phyloP scores from a whole-genome alignment of 2,797 vertebrate species.

The Mus caroli region DNA sequence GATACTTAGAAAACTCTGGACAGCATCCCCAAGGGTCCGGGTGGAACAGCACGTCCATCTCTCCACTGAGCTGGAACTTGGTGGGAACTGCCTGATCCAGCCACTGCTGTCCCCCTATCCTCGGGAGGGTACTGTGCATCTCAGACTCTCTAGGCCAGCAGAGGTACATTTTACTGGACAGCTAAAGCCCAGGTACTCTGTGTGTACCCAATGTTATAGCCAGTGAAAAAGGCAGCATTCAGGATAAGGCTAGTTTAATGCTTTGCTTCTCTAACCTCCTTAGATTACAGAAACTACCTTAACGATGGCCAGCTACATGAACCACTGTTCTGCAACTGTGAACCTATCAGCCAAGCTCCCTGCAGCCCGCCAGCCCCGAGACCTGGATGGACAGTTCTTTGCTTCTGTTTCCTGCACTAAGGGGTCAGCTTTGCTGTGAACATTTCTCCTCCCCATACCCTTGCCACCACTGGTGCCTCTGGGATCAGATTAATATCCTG shows the following conservation, averaged over 20 bases:
- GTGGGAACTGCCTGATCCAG: neutral
- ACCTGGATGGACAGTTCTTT: conserved; percentile 91
- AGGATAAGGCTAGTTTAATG: neutral
- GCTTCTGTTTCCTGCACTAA: conserved; percentile 92
- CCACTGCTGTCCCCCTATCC: neutral
- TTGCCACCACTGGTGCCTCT: conserved; percentile 58
- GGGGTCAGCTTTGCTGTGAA: conserved; percentile 94
- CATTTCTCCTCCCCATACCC: neutral
- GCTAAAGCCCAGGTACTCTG: neutral
- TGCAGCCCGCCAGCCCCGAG: conserved; percentile 88
- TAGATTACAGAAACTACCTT: conserved; percentile 96
- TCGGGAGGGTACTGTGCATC: neutral
- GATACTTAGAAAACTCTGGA: conserved; percentile 15
- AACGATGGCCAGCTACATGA: conserved; percentile 97
- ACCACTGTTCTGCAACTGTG: conserved; percentile 89
- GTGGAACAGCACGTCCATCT: neutral
- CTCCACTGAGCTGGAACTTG: neutral
- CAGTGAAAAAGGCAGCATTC: neutral
- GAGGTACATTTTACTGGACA: neutral
- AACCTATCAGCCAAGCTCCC: conserved; percentile 83
- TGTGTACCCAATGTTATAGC: neutral
- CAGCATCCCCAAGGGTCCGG: neutral
- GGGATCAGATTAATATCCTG: conserved; percentile 7
- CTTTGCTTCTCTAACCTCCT: conserved; percentile 73
- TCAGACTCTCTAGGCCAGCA: neutral